phyloP scores from a whole-genome alignment of 1,140 invertebrate species.

The Danaus melanippus region DNA sequence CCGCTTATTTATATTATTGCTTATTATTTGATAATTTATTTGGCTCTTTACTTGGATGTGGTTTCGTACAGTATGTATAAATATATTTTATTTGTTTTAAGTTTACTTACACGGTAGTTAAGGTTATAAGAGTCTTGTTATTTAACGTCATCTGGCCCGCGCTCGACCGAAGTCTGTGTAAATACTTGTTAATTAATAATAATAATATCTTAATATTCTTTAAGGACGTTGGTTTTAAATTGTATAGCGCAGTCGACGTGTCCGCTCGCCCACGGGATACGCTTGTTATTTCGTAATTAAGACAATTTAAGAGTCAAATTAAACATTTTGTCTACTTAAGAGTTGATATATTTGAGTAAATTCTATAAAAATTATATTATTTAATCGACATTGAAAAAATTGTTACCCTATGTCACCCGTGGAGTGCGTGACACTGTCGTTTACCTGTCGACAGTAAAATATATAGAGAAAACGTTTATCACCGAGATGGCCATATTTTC shows the following conservation, averaged over 20 bases:
- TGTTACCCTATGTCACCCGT: no score
- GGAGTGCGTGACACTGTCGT: not conserved
- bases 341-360: no score
- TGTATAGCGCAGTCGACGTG: not conserved
- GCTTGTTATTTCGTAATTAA: no score
- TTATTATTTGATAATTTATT: slow-evolving; percentile 6
- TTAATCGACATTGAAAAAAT: no score
- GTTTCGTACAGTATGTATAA: not conserved
- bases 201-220: slow-evolving; percentile 10
- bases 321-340: no score
- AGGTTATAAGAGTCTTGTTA: no score
- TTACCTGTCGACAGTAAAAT: slow-evolving; percentile 6
- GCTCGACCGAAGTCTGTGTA: no score
- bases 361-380: no score
- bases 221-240: slow-evolving; percentile 5
- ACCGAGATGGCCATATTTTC: slow-evolving; percentile 32
- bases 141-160: no score
- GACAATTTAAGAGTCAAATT: no score
- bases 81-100: slow-evolving; percentile 2
- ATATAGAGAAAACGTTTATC: slow-evolving; percentile 17
- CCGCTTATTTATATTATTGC: slow-evolving; percentile 27
- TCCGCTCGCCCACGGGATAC: no score
- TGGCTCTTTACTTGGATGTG: slow-evolving; percentile 4
- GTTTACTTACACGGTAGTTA: not conserved
- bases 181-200: slow-evolving; percentile 11